Percentiles rank a stretch among this genome's conserved stretches.
Evolutionary conservation across 2,797 vertebrate species (phyloP).

Genomic region (Acanthurus tractus): DNA sequence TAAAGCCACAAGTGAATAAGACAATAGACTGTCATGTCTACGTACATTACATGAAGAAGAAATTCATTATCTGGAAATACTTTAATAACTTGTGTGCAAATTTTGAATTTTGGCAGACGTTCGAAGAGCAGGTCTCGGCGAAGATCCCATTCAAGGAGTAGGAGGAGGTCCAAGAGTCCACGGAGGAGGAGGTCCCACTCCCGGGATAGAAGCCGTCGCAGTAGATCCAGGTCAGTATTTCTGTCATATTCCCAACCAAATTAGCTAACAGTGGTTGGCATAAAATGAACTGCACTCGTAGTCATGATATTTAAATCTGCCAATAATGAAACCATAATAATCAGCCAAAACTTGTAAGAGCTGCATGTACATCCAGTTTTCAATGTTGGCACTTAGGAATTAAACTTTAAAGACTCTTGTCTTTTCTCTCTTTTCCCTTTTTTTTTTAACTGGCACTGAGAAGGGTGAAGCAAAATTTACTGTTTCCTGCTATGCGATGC

Average conservation of each 20-base stretch:
- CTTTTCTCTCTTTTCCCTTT: too few relatives aligned
- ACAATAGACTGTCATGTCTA: accelerated
- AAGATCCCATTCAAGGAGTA: slow-evolving; percentile 93
- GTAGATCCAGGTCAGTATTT: slow-evolving; percentile 88
- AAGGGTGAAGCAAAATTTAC: not conserved
- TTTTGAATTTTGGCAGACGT: slow-evolving; percentile 81
- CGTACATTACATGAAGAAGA: not conserved
- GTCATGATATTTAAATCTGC: too few relatives aligned
- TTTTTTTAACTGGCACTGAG: too few relatives aligned
- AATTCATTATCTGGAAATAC: not conserved
- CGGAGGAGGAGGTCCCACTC: slow-evolving; percentile 92
- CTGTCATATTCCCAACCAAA: too few relatives aligned
- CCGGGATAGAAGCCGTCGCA: slow-evolving; percentile 90
- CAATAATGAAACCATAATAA: not conserved
- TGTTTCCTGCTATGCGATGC: too few relatives aligned
- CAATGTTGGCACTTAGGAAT: not conserved
- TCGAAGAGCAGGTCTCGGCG: slow-evolving; percentile 94
- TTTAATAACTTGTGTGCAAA: not conserved
- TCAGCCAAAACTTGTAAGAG: not conserved
- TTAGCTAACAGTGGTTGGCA: too few relatives aligned
- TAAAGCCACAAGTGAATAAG: slow-evolving; percentile 50
- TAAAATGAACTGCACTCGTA: too few relatives aligned
- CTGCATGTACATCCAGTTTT: not conserved
- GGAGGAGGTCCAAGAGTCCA: slow-evolving; percentile 95
- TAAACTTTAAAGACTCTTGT: too few relatives aligned